phyloP scores from a whole-genome alignment of 2,888 invertebrate species.

The Drosophila kuntzei region DNA sequence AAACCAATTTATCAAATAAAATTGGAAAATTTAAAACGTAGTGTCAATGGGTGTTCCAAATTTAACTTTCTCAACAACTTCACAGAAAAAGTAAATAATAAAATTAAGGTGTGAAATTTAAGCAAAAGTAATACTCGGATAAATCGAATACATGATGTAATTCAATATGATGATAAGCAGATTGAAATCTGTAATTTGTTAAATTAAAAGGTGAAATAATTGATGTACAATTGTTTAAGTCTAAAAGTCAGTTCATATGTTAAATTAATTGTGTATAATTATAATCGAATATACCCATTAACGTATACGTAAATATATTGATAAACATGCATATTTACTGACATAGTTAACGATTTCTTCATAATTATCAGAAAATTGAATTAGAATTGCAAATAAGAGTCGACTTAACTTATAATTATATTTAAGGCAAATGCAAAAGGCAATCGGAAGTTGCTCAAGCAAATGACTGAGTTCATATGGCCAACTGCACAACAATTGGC shows the following conservation, averaged over 20 bases:
- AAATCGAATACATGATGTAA: neutral
- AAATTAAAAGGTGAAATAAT: slow-evolving; percentile 40
- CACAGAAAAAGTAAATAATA: too few species aligned
- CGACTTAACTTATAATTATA: slow-evolving; percentile 14
- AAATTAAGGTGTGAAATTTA: neutral
- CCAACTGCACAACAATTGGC: slow-evolving; percentile 43
- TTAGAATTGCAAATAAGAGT: slow-evolving; percentile 16
- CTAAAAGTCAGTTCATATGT: slow-evolving; percentile 1
- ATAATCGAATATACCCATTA: slow-evolving; percentile 3
- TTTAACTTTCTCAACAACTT: neutral
- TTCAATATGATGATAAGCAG: slow-evolving; percentile 3
- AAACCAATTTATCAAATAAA: neutral
- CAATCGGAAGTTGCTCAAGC: slow-evolving; percentile 36
- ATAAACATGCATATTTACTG: slow-evolving; percentile 36
- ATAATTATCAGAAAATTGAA: slow-evolving; percentile 22
- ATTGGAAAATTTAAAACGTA: neutral
- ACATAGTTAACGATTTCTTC: slow-evolving; percentile 19
- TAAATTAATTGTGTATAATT: slow-evolving; percentile 23
- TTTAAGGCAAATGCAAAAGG: slow-evolving; percentile 22
- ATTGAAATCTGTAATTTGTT: slow-evolving; percentile 13
- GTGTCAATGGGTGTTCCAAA: neutral
- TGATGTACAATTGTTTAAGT: slow-evolving; percentile 24
- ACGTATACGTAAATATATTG: slow-evolving; percentile 20
- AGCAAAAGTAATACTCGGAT: neutral
- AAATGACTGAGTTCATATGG: slow-evolving; percentile 33